A percentile compares a stretch with the other conserved stretches of the same genome.
Evolutionary conservation across 2,888 invertebrate species (phyloP).

Genomic region (Saturnia pavonia): DNA sequence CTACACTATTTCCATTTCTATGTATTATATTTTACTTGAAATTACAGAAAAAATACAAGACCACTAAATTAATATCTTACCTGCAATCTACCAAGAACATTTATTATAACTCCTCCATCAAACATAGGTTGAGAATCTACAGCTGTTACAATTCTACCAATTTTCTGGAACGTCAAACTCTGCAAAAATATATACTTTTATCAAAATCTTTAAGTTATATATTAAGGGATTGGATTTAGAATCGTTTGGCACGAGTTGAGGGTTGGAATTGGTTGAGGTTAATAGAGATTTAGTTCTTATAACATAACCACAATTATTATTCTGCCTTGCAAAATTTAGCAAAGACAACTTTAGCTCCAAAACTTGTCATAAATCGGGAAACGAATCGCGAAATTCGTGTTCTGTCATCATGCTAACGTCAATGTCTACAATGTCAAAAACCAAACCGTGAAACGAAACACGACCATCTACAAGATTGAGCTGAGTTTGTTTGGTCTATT

Average conservation of each 20-base stretch:
- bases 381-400: neutral
- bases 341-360: neutral
- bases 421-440: too few species aligned
- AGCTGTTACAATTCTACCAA: slow-evolving; percentile 94
- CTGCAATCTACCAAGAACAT: slow-evolving; percentile 97
- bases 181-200: slow-evolving; percentile 66
- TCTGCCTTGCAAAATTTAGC: neutral
- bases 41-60: neutral
- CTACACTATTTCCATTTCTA: too few species aligned
- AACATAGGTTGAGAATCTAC: slow-evolving; percentile 99
- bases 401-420: neutral
- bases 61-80: slow-evolving; percentile 76
- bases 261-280: neutral
- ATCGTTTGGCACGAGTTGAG: neutral
- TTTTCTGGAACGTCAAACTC: slow-evolving; percentile 96
- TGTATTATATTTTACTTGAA: neutral
- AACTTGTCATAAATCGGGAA: too few species aligned
- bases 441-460: too few species aligned
- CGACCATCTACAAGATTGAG: too few species aligned
- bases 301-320: neutral
- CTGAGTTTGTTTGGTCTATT: too few species aligned
- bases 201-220: neutral
- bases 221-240: neutral
- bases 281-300: neutral
- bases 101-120: slow-evolving; percentile 97